A percentile compares a stretch with the other conserved stretches of the same genome.
phyloP scores from a whole-genome alignment of 2,797 vertebrate genomes.

The Micropoecilia bifurca region DNA sequence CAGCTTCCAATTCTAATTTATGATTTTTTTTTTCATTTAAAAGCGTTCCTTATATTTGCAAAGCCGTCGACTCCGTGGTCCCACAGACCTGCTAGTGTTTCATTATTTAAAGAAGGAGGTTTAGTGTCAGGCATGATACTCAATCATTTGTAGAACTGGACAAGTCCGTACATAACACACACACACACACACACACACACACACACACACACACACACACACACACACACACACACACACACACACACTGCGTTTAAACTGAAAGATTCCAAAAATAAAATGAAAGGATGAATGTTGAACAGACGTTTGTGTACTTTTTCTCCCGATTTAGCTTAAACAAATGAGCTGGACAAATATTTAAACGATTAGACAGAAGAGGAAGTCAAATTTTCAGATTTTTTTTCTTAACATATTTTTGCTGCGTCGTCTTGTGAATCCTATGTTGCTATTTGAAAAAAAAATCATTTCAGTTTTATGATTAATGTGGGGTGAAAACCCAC shows the following conservation, averaged over 20 bases:
- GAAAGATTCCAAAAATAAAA: background rate
- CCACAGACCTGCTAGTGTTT: constrained; percentile 2
- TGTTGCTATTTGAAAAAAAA: background rate
- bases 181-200: background rate
- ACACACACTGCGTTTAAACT: background rate
- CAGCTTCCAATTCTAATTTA: background rate
- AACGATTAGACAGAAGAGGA: background rate
- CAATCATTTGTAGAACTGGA: background rate
- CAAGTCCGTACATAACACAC: background rate
- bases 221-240: too few species aligned
- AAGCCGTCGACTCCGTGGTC: background rate
- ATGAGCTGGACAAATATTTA: background rate
- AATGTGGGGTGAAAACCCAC: background rate
- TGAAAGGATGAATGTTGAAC: background rate
- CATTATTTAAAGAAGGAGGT: background rate
- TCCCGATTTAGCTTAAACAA: background rate
- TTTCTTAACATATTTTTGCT: background rate
- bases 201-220: too few species aligned
- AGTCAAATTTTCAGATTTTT: background rate
- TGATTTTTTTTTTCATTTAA: background rate
- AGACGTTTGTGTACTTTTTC: background rate
- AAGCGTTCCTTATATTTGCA: background rate
- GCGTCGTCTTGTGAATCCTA: background rate
- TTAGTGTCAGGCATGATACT: background rate
- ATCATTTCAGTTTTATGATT: background rate